Conservation (phyloP, 2,797 vertebrate species). For the Neostethus bicornis region DNA sequence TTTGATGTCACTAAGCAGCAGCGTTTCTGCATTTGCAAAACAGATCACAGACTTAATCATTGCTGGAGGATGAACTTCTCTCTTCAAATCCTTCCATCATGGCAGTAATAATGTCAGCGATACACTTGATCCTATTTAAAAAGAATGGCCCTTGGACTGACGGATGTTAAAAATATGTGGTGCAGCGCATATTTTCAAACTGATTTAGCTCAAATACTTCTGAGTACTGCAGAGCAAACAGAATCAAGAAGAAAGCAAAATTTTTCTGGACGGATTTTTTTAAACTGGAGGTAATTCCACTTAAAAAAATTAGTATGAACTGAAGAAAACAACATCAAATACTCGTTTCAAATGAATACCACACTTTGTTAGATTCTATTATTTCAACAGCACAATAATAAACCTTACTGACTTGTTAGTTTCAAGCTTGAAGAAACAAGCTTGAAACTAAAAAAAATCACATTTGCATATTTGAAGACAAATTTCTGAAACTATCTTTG, state of each 20-base stretch:
- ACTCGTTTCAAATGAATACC: too few relatives aligned
- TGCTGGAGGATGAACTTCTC: constrained; percentile 11
- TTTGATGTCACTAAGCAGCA: constrained; percentile 16
- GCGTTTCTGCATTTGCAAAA: constrained; percentile 38
- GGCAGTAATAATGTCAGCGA: constrained; percentile 18
- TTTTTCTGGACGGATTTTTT: neutral
- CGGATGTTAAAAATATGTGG: neutral
- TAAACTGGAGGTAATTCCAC: neutral
- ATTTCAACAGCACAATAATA: too few relatives aligned
- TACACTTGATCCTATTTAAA: constrained; percentile 6
- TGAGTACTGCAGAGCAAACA: neutral
- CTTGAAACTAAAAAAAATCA: too few relatives aligned
- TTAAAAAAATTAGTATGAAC: too few relatives aligned
- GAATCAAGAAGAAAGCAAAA: neutral
- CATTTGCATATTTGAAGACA: too few relatives aligned
- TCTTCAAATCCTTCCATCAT: constrained; percentile 3
- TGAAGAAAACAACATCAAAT: too few relatives aligned
- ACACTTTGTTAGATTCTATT: too few relatives aligned
- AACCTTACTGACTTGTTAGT: too few relatives aligned
- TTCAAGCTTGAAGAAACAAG: too few relatives aligned
- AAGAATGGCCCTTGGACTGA: constrained; percentile 15
- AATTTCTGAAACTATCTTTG: too few relatives aligned
- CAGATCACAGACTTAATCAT: constrained; percentile 14
- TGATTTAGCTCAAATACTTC: constrained; percentile 12
- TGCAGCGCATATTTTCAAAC: neutral